phyloP scores from a whole-genome alignment of 1,140 invertebrate genomes.

The Drosophila auraria region DNA sequence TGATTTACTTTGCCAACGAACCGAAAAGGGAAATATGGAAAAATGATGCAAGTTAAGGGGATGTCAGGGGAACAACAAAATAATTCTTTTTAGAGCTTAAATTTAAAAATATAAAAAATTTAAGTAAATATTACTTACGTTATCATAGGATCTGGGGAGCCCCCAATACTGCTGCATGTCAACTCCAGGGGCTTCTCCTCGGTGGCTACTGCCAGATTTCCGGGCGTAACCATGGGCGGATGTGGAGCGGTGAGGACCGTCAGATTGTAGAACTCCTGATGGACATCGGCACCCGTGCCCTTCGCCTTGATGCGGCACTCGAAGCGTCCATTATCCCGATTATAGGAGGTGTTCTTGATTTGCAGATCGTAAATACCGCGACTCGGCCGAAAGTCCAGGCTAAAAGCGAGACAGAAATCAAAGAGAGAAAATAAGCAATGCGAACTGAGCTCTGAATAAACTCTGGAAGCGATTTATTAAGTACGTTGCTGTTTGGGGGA shows the following conservation, averaged over 20 bases:
- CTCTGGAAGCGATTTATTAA: slow-evolving; percentile 48
- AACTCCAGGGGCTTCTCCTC: slow-evolving; percentile 92
- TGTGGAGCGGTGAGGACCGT: slow-evolving; percentile 95
- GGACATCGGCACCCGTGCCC: slow-evolving; percentile 93
- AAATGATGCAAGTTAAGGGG: neutral
- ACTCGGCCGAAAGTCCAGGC: slow-evolving; percentile 90
- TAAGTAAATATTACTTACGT: too few species aligned
- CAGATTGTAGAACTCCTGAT: slow-evolving; percentile 92
- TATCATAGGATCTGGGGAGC: slow-evolving; percentile 94
- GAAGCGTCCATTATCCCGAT: slow-evolving; percentile 95
- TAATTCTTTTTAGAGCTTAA: neutral
- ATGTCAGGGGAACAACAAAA: neutral
- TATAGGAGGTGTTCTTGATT: slow-evolving; percentile 94
- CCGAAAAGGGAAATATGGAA: slow-evolving; percentile 18
- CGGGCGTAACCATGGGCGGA: slow-evolving; percentile 90
- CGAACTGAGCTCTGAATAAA: slow-evolving; percentile 17
- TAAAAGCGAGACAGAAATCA: slow-evolving; percentile 82
- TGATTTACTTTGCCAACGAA: slow-evolving; percentile 71
- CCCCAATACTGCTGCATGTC: slow-evolving; percentile 93
- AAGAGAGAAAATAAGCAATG: slow-evolving; percentile 20
- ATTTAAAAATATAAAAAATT: too few species aligned
- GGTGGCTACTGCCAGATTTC: slow-evolving; percentile 89
- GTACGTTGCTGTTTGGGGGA: slow-evolving; percentile 5
- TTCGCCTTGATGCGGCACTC: slow-evolving; percentile 95
- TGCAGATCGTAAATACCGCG: slow-evolving; percentile 95